Percentiles rank a stretch among this genome's conserved stretches.
phyloP scores from a whole-genome alignment of 2,888 invertebrate genomes.

The Elmis aenea region DNA sequence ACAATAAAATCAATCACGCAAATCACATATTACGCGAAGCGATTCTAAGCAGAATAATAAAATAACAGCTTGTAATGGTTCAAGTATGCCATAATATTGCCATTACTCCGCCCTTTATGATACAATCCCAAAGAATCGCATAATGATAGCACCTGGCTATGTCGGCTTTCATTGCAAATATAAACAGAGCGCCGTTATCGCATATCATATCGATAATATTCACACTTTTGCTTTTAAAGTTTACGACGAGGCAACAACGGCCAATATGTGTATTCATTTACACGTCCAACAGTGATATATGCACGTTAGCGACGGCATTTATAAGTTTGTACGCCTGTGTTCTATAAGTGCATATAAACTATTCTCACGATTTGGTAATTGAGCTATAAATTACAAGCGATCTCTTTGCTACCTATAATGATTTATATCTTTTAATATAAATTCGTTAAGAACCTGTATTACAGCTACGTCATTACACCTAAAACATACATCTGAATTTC shows the following conservation, averaged over 20 bases:
- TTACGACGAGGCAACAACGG: no score
- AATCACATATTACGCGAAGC: conserved; percentile 10
- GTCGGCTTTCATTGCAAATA: no score
- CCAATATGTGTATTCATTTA: no score
- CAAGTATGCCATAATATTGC: conserved; percentile 40
- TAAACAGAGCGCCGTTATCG: no score
- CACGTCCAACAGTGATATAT: no score
- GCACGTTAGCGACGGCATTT: no score
- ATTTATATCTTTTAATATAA: conserved; percentile 25
- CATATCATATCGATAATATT: no score
- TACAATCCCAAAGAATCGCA: conserved; percentile 37
- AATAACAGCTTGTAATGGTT: conserved; percentile 28
- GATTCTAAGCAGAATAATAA: conserved; percentile 22
- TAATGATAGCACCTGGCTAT: conserved; percentile 24
- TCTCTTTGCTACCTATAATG: conserved; percentile 23
- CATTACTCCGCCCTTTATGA: conserved; percentile 44
- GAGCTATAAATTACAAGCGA: conserved; percentile 27
- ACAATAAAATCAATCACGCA: background rate
- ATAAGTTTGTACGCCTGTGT: no score
- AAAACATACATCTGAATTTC: no score
- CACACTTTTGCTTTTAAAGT: no score
- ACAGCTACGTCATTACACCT: no score
- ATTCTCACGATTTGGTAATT: conserved; percentile 30
- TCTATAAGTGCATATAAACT: no score
- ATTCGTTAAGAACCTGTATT: conserved; percentile 17